Evolutionary conservation across 2,888 invertebrate genomes (phyloP), one percentile per base, ranked within the genome.

Genomic region (Himalopsyche japonica): DNA sequence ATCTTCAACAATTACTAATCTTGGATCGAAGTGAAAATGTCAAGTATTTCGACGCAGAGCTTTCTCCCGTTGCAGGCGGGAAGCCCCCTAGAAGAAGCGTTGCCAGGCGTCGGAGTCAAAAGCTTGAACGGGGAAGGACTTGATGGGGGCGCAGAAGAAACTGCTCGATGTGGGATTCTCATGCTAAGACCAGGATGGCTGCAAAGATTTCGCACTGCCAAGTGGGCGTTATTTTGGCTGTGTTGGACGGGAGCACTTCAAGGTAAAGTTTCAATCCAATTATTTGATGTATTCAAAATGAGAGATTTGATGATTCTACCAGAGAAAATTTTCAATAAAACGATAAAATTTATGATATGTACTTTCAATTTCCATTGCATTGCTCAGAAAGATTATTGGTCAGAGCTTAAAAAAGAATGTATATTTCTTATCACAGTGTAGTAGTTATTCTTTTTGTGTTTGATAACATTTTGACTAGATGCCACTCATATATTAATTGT

Each of bases 211-310:
- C 92, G 95, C 24, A 95, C 94, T 0, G 94, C 96, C 20, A 95
- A 95, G 89, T 96, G 96, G 95, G 95, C 96, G 30, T 93, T 96
- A 5, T 95, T 96, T 90, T 96, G 95, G 94, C 91, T 97, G 0
- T 96, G 96, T 89, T 95, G 95, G 94, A 96, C 95, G 6, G 96
- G 95, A 0, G 95, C 95, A 57, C 93, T 96, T 88, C 96, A 97
- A 93, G 95, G 95, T 95, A 89, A 89, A 91, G 88, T 8, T 15
- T 70, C 4, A 1, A 15, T 0, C 3, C 3, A 1, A 43, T 15
- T 15, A 15, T 32, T 32, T 32, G 6, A 32, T 32, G 6, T 32
- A 32, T 32, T 32, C 32, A 32, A 32, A 4, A 32, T 6, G 6
- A 32, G 6, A 4, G 6, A 32, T 32, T 32, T 32, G 3, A 32